These are phyloP conservation scores for Agrilus biguttatus DNA, from an alignment of 2,888 invertebrate species.

Conservation along the genomic window DNA sequence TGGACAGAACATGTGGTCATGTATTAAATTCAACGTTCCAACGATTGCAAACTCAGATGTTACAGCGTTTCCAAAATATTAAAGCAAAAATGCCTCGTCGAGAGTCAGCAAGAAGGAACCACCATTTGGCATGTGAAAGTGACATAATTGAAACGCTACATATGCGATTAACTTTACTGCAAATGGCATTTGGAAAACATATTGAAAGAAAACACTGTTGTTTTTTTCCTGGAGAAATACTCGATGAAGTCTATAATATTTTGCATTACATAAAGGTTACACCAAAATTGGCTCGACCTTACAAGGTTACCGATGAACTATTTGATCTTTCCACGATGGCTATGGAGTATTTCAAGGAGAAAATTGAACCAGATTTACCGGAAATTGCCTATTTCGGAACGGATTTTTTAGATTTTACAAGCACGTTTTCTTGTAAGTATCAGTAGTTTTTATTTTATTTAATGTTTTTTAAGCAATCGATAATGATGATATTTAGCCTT, in stretches of 20 bases:
- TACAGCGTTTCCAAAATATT: constrained; percentile 70
- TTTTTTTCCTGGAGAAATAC: constrained; percentile 87
- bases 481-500: neutral
- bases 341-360: constrained; percentile 94
- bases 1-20: constrained; percentile 66
- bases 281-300: constrained; percentile 70
- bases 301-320: constrained; percentile 85
- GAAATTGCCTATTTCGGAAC: constrained; percentile 79
- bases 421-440: constrained; percentile 51
- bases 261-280: constrained; percentile 70
- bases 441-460: neutral
- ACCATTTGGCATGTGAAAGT: constrained; percentile 79
- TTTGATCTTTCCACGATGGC: constrained; percentile 94
- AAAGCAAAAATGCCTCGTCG: constrained; percentile 85
- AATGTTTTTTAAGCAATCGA: neutral
- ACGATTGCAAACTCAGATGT: constrained; percentile 71
- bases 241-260: constrained; percentile 84
- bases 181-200: constrained; percentile 91
- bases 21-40: constrained; percentile 76
- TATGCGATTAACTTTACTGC: constrained; percentile 77
- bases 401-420: constrained; percentile 66
- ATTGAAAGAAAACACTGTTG: constrained; percentile 87
- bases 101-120: constrained; percentile 81
- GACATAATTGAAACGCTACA: constrained; percentile 89
- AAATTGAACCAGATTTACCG: constrained; percentile 78